Evolutionary conservation across 2,888 invertebrate species (phyloP).

Genomic region (Caenorhabditis becei): DNA sequence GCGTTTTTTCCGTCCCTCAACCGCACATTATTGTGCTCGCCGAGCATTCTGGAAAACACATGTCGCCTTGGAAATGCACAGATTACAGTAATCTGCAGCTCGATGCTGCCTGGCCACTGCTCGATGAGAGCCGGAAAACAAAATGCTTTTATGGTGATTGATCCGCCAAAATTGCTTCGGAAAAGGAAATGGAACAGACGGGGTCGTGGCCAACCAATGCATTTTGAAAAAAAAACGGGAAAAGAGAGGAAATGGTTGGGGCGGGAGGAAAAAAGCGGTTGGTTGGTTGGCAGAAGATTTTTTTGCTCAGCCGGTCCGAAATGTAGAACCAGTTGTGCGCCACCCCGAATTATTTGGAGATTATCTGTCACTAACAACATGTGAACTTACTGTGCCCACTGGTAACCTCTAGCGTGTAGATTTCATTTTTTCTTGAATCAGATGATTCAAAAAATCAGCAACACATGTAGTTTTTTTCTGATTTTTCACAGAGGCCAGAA

Average conservation of each 20-base stretch:
- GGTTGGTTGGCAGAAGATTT: conserved; percentile 2
- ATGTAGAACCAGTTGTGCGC: conserved; percentile 8
- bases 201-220: not conserved
- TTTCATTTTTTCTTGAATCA: too few relatives aligned
- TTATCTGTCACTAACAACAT: conserved; percentile 19
- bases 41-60: conserved; percentile 27
- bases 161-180: conserved; percentile 26
- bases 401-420: not conserved
- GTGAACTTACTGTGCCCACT: not conserved
- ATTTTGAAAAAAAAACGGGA: not conserved
- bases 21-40: conserved; percentile 30
- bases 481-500: too few relatives aligned
- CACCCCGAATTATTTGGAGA: conserved; percentile 9
- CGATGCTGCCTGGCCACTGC: not conserved
- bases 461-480: too few relatives aligned
- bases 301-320: conserved; percentile 30
- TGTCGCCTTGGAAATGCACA: conserved; percentile 35
- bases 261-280: conserved; percentile 2
- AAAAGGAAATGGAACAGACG: conserved; percentile 7
- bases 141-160: conserved; percentile 45
- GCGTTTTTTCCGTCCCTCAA: conserved; percentile 1
- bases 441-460: too few relatives aligned
- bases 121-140: conserved; percentile 8
- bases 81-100: conserved; percentile 50
- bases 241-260: conserved; percentile 12